Base-by-base conservation (phyloP, 2,888 invertebrate species). In the Schizaphis graminum region DNA sequence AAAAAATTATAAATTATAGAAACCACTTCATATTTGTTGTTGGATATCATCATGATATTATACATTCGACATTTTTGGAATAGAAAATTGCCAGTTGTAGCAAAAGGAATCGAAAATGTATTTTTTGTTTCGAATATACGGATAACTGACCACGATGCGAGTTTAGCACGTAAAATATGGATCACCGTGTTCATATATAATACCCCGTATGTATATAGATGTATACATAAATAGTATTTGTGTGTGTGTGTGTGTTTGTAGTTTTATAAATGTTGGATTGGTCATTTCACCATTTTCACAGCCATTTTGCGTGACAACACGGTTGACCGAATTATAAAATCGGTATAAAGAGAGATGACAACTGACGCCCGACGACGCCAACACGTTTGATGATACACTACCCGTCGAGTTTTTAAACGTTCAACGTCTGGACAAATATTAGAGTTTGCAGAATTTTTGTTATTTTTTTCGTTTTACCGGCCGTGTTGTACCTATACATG, bases 341-440 rank as follows among this genome's bases (percentile, higher is more conserved):
- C n/a, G 47, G 89, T 47, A 47, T 47, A 47, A 90, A 90, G 3
- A n/a, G 61, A 44, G 61, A 90, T 67, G 61, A 90, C 89, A 90
- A 10, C 61, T 8, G 84, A 84, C 24, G 57, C 26, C 3, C 16
- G 44, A 89, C 57, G 44, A 49, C 24, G 77, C 13, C 35, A 24
- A 85, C 41, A 44, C 85, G 26, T 85, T 67, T 67, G 67, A 67
- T 16, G 67, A 67, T 67, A 53, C 53, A 53, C 16, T 0, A 35
- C 77, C 35, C 77, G 7, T 8, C 21, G 35, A 21, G 67, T 67
- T 16, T 67, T 67, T 4, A 13, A 67, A 67, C 67, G 67, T 16
- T n/a, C n/a, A 67, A 67, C 16, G n/a, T 67, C 67, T n/a, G 67
- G 13, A 67, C n/a, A 67, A 16, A n/a, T 67, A 67, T 67, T 16